Percentiles rank a stretch among this genome's conserved stretches.
These are phyloP conservation scores for Gymnosoma rotundatum DNA, from an alignment of 2,888 invertebrate species.

Conservation along the genomic window DNA sequence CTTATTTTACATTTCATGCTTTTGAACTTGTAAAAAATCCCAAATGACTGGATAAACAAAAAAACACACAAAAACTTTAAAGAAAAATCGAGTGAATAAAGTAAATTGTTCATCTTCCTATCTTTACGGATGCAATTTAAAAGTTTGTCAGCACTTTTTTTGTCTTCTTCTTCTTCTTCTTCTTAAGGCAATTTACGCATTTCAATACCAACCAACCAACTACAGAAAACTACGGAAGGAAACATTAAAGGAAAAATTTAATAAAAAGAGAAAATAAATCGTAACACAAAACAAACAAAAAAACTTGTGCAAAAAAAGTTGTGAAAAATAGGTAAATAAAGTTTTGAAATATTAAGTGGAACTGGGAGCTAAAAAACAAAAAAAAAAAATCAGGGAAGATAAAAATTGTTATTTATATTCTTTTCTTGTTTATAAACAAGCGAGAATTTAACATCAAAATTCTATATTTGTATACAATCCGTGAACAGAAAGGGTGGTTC, in stretches of 20 bases:
- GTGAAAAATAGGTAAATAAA: slow-evolving; percentile 20
- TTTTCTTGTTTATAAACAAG: slow-evolving; percentile 26
- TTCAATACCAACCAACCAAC: slow-evolving; percentile 26
- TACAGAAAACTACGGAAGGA: slow-evolving; percentile 57
- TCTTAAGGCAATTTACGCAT: slow-evolving; percentile 59
- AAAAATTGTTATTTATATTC: slow-evolving; percentile 34
- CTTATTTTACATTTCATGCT: neutral
- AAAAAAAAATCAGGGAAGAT: neutral
- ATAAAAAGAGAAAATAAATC: slow-evolving; percentile 18
- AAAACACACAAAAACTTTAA: neutral
- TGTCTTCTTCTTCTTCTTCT: neutral
- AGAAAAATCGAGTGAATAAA: slow-evolving; percentile 41
- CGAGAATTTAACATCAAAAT: neutral
- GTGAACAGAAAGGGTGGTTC: no score
- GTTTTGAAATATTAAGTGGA: slow-evolving; percentile 24
- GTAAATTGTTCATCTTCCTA: slow-evolving; percentile 45
- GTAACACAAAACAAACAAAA: neutral
- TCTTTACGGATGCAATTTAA: slow-evolving; percentile 68
- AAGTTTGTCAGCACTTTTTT: slow-evolving; percentile 41
- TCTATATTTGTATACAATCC: no score
- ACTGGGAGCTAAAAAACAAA: neutral
- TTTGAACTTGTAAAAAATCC: neutral
- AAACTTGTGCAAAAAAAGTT: neutral
- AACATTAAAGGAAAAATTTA: slow-evolving; percentile 50
- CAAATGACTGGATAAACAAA: neutral